Base-by-base conservation (phyloP, 2,797 vertebrate genomes). In the Percopsis omiscomaycus region DNA sequence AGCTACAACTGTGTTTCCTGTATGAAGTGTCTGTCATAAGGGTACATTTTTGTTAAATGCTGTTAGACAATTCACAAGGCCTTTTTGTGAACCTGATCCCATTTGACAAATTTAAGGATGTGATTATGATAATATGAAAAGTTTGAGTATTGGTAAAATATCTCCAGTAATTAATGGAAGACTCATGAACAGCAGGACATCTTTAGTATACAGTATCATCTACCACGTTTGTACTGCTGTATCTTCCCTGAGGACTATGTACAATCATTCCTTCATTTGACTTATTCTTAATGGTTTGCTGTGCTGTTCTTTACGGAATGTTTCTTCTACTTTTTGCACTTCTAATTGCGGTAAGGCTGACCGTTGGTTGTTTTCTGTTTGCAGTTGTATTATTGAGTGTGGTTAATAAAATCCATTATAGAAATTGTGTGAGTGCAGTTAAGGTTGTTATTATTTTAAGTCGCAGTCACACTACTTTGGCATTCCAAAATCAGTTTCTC, bases 381-480 rank as follows among this genome's bases (percentile, higher is more conserved):
- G 51, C 71, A 83, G 68, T 61, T 83, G 80, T 85, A 67, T 51
- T 75, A 74, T 78, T 84, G 74, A 81, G 75, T 84, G 83, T 76
- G 75, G 77, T 77, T 74, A 86, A 88, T 89, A 89, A 89, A 88
- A 67, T 71, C 37, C 63, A 73, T 77, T 60, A 68, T 64, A 75
- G 57, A 79, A 74, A 69, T 71, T 12, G 50, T 65, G 57, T 53
- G 16, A 46, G 42, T 28, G 13, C 3, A 50, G 29, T 22, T 22
- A 22, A 22, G 22, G 22, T 22, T 37, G 5, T 6, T 6, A 6
- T 37, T 37, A 37, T 37, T 37, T 5, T 37, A 37, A 6, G 32
- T 6, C 32, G 6, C 32, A 37, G 32, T 6, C 32, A 37, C 32
- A 37, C 4, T 37, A 37, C 32, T 37, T 37, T 6, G 32, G 4